Evolutionary conservation across 2,113 vertebrate genomes (phyloP).

Genomic region (Daubentonia madagascariensis): DNA sequence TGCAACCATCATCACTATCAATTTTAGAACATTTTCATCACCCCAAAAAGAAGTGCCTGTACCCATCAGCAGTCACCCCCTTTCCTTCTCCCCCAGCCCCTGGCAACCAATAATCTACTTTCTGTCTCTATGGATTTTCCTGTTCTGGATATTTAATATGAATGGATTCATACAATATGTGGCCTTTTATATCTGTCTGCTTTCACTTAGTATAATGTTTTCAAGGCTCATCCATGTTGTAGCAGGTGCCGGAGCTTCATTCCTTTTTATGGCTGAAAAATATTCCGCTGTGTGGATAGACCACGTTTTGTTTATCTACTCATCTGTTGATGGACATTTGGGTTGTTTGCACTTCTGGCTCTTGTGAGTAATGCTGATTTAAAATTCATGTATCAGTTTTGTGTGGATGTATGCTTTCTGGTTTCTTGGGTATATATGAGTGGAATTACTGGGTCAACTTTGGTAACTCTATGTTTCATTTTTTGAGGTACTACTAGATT

Average conservation of each 20-base stretch:
- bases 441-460: not conserved
- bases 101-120: not conserved
- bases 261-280: not conserved
- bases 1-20: not conserved
- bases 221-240: not conserved
- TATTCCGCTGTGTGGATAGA: not conserved
- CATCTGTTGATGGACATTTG: not conserved
- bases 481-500: not conserved
- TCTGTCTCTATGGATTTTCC: not conserved
- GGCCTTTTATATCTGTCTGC: not conserved
- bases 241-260: too few relatives aligned
- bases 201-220: not conserved
- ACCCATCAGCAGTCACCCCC: not conserved
- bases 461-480: not conserved
- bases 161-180: not conserved
- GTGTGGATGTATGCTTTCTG: not conserved
- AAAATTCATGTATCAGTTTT: not conserved
- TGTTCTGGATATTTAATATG: not conserved
- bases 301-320: not conserved
- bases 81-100: not conserved
- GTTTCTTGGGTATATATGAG: not conserved
- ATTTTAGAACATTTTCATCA: not conserved
- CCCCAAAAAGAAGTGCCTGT: not conserved
- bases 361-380: not conserved
- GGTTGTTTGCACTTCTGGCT: not conserved